Evolutionary conservation across 92 coral and sea anemone species (phyloP), one percentile per base, ranked within the genome.

Genomic region (Pocillopora grandis): DNA sequence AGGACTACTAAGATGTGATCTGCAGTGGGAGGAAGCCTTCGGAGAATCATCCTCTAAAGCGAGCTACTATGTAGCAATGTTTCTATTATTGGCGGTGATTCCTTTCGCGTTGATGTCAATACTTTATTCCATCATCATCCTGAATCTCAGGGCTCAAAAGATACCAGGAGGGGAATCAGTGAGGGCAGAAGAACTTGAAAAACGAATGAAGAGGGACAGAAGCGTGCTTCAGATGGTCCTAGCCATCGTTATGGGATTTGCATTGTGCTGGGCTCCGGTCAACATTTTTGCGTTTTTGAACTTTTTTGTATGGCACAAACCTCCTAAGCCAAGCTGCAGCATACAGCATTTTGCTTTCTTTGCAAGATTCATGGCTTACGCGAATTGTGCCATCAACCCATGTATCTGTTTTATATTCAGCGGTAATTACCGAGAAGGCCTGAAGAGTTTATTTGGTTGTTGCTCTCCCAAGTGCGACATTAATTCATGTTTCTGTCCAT

Each of bases 371-470:
- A 70, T 76, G 75, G 92, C 92, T 8, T 71, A 89, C 61, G 76
- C 83, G 19, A 90, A 82, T 72, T 81, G 90, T 48, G 90, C 90
- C 58, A 72, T 90, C 48, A 86, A 87, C 64, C 92, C 92, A 19
- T 86, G 88, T 23, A 64, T 90, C n/a, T 90, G 89, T 48, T 90
- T 90, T 49, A 49, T 77, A 12, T 90, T 90, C 73, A 90, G 90
- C 58, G 92, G 79, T 56, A 90, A 90, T 65, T 91, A 76, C 62
- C 92, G 94, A 19, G 63, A 55, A 23, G 92, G 90, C 58, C 67
- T 88, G 16, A 75, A 57, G 65, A 76, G 61, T 27, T 62, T 91
- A 31, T 76, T 87, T 84, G 76, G 69, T 18, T 76, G 76, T 67
- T 76, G 76, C 72, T 36, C 58, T n/a, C 48, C 52, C 2, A 67